Evolutionary conservation across 2,888 invertebrate species (phyloP), one percentile per base, ranked within the genome.

Genomic region (Chymomyza caudatula): DNA sequence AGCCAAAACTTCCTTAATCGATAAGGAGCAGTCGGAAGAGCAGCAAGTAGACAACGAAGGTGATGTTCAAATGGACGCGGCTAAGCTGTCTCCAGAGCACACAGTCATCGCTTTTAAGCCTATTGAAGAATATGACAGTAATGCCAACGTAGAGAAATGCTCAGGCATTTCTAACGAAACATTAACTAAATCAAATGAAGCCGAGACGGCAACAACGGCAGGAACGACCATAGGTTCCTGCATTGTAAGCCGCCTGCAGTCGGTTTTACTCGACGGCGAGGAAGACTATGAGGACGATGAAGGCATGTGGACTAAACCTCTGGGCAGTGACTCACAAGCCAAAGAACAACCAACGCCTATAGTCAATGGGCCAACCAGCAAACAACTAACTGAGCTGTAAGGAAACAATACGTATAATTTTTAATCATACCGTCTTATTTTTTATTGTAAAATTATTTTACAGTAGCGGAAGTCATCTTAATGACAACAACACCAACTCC

Each of bases 291-390:
- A 88, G 65, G 88, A 88, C 62, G 88, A 88, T 57, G 88, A 88
- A 58, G 88, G 88, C 59, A 88, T 88, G 87, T 88, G 88, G 88
- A 88, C 88, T 22, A 88, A 88, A 62, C 88, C 88, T n/a, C 63
- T 88, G 20, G 88, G 88, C n/a, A 76, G 70, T 54, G 77, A 69
- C 60, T 37, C 11, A 0, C 51, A 52, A 51, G 22, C 53, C 19
- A 20, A 44, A 4, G 44, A 59, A 37, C 8, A 42, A 54, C 55
- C 4, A 20, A 63, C 68, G 2, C 25, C 74, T 20, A 64, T 76
- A 23, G 68, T 75, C 22, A 88, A 88, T 63, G 88, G 88, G 15
- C 87, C 88, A 22, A 73, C 53, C 59, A 77, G 67, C 59, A 76
- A 82, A 17, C 51, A 63, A 74, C 57, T 62, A 22, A 71, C 71